Evolutionary conservation across 30 jellyfish, hydroid and myxozoan genomes (phyloP), one percentile per base, ranked within the genome.

Genomic region (Morbakka virulenta): DNA sequence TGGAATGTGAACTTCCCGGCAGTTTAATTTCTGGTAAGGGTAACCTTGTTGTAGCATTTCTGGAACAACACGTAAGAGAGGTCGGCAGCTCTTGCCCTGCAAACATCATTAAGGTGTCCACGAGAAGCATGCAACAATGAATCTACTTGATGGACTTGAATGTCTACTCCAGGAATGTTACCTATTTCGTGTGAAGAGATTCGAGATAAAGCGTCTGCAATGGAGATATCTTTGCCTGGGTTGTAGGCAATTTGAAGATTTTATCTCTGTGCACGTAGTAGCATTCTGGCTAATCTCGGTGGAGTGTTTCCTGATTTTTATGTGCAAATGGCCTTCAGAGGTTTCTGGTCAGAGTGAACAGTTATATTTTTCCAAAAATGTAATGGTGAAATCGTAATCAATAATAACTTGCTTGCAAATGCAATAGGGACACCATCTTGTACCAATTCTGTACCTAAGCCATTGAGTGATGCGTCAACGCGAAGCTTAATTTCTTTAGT

Each of bases 261-360:
- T 27, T 66, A 66, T 28, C 6, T 3, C 66, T 66, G 78, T 66
- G 78, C 21, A 28, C 69, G 78, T 12, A 69, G 82, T 2, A 34
- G 72, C 41, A 47, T 69, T 32, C 82, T 34, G 3, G 82, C 82
- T 35, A 69, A 69, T 67, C 82, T 41, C 24, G 75, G 72, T 69
- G 82, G 82, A 52, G 70, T 21, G 35, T 28, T 48, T 28, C 23
- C 82, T 32, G 49, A 28, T 36, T 66, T 66, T 62, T 28, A 31
- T 32, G 2, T 66, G 1, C 62, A 24, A 32, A 66, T 26, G 2
- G 6, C 78, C 21, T 66, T 31, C 9, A 66, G 78, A 13, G 78
- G n/a, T n/a, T n/a, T 61, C 66, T 66, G 32, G 6, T 66, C 62
- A 62, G 32, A 61, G 4, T 61, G 14, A 62, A 31, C 62, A 1